These are phyloP conservation scores for Mobula hypostoma DNA, from an alignment of 2,113 vertebrate genomes.

Conservation along the genomic window DNA sequence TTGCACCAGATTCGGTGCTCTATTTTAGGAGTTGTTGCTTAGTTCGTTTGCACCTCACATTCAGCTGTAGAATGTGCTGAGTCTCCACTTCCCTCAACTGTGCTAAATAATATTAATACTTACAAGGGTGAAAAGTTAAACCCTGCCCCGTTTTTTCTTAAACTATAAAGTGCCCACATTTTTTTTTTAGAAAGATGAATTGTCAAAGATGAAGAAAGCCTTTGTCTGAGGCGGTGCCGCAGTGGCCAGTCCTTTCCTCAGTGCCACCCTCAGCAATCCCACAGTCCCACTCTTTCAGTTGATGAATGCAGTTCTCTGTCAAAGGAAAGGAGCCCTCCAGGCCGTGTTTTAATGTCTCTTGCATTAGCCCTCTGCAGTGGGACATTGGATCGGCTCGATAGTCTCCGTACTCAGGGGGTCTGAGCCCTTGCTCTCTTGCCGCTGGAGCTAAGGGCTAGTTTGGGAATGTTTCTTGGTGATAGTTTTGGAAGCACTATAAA, in stretches of 20 bases:
- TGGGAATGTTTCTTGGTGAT: neutral
- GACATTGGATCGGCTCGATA: neutral
- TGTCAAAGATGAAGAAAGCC: slow-evolving; percentile 34
- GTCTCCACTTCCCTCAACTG: neutral
- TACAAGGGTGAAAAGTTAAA: slow-evolving; percentile 31
- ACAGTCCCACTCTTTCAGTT: slow-evolving; percentile 21
- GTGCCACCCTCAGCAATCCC: slow-evolving; percentile 29
- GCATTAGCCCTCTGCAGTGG: neutral
- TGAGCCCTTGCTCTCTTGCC: neutral
- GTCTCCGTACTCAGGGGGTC: neutral
- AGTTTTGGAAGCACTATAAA: neutral
- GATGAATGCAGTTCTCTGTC: slow-evolving; percentile 25
- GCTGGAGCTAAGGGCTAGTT: neutral
- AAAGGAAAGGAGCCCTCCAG: neutral
- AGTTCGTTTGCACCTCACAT: neutral
- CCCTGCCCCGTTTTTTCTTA: slow-evolving; percentile 14
- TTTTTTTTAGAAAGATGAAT: neutral
- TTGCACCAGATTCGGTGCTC: neutral
- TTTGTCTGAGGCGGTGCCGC: slow-evolving; percentile 7
- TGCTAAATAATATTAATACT: slow-evolving; percentile 14
- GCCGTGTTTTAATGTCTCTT: neutral
- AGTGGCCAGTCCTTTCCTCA: slow-evolving; percentile 20
- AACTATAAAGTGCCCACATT: slow-evolving; percentile 23
- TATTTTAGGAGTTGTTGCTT: no score
- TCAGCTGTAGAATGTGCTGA: slow-evolving; percentile 23